Percentiles rank a stretch among this genome's conserved stretches.
Conservation (phyloP, 2,888 invertebrate genomes). For the Metalampra italica region DNA sequence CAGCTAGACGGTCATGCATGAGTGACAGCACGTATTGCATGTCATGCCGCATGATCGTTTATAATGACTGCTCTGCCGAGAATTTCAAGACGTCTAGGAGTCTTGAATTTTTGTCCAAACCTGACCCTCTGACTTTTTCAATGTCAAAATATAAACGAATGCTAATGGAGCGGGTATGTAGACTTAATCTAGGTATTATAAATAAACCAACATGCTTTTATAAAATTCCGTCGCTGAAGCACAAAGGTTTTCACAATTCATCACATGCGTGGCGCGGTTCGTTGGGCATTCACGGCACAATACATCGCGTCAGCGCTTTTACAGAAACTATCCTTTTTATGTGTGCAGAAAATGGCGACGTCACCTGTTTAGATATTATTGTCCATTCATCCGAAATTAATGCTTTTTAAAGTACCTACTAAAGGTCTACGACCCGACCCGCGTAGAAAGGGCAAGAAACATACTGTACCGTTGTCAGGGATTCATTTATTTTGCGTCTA, state of each 20-base stretch:
- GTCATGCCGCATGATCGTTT: too few relatives aligned
- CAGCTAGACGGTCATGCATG: too few relatives aligned
- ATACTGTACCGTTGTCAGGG: not conserved
- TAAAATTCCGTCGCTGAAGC: not conserved
- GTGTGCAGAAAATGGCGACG: constrained; percentile 20
- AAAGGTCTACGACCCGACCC: not conserved
- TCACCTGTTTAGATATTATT: constrained; percentile 34
- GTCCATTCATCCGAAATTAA: constrained; percentile 40
- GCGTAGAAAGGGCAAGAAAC: not conserved
- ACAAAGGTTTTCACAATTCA: not conserved
- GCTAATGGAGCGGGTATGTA: too few relatives aligned
- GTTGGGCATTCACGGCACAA: not conserved
- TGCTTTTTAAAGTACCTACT: constrained; percentile 24
- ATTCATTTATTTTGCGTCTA: not conserved
- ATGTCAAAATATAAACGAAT: too few relatives aligned
- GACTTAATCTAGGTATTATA: not conserved
- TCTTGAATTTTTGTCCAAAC: too few relatives aligned
- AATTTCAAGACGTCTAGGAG: too few relatives aligned
- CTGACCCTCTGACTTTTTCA: too few relatives aligned
- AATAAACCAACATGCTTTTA: not conserved
- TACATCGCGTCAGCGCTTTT: constrained; percentile 22
- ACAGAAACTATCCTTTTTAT: constrained; percentile 27
- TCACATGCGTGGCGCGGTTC: not conserved
- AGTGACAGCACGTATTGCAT: too few relatives aligned
- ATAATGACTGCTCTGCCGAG: too few relatives aligned